These are phyloP conservation scores for Zaprionus africanus DNA, from an alignment of 1,140 invertebrate genomes.

Conservation along the genomic window DNA sequence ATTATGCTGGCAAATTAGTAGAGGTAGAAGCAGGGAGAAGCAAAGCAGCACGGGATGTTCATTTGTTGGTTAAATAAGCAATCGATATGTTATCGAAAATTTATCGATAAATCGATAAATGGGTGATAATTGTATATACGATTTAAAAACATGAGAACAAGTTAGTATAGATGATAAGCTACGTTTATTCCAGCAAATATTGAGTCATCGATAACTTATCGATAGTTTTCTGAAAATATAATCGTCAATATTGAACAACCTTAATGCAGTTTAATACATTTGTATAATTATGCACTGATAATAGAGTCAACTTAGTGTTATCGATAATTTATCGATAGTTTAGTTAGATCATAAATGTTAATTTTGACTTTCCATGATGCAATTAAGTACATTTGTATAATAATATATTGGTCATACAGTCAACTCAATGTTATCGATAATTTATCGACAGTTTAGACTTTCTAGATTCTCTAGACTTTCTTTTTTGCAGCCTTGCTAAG, in stretches of 20 bases:
- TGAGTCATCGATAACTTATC: not conserved
- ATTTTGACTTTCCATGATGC: too few relatives aligned
- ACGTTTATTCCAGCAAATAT: not conserved
- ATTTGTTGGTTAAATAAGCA: not conserved
- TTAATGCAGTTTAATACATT: too few relatives aligned
- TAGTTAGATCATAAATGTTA: too few relatives aligned
- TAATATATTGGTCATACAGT: too few relatives aligned
- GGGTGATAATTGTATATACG: fast-evolving
- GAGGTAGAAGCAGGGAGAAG: not conserved
- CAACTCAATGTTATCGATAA: not conserved
- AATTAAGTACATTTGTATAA: too few relatives aligned
- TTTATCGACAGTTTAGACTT: not conserved
- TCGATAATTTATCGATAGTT: not conserved
- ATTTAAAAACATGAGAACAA: not conserved
- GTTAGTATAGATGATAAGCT: too few relatives aligned
- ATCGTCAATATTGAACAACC: too few relatives aligned
- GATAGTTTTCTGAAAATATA: not conserved
- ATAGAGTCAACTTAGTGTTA: not conserved
- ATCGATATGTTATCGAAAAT: not conserved
- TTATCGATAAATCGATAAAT: not conserved
- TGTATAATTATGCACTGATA: too few relatives aligned
- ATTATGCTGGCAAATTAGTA: not conserved
- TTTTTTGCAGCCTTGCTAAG: not conserved
- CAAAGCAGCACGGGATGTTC: not conserved
- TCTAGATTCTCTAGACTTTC: not conserved